phyloP scores from a whole-genome alignment of 2,113 vertebrate genomes.

The Ophthalmolycus amberensis region DNA sequence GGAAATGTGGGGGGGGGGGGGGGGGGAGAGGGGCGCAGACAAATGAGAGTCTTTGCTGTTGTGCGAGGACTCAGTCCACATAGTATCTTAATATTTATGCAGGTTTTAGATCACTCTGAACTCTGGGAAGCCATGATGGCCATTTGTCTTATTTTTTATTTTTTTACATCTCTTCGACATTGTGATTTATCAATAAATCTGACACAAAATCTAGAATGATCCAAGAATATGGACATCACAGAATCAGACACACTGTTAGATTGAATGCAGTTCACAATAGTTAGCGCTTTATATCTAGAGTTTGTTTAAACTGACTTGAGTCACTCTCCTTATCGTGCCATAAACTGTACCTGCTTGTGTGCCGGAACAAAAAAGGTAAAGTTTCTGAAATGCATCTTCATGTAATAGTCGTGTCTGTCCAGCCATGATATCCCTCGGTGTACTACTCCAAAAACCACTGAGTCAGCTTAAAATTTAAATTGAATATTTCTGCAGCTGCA shows the following conservation, averaged over 20 bases:
- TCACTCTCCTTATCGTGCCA: not conserved
- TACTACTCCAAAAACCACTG: slow-evolving; percentile 41
- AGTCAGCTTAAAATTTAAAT: slow-evolving; percentile 56
- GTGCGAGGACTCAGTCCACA: not conserved
- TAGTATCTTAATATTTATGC: not conserved
- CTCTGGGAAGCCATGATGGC: not conserved
- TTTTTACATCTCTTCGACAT: not conserved
- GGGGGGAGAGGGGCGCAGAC: slow-evolving; percentile 12
- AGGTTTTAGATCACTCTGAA: not conserved
- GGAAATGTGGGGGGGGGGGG: slow-evolving; percentile 24
- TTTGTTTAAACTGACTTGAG: not conserved
- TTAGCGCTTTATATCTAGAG: not conserved
- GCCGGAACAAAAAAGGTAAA: slow-evolving; percentile 18
- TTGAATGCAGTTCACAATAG: not conserved
- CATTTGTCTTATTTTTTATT: not conserved
- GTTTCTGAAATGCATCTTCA: slow-evolving; percentile 29
- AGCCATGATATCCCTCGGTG: slow-evolving; percentile 14
- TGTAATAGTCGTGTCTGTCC: slow-evolving; percentile 13
- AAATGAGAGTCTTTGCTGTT: slow-evolving; percentile 27
- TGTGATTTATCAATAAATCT: not conserved
- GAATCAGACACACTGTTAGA: not conserved
- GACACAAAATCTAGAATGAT: not conserved
- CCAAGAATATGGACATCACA: not conserved
- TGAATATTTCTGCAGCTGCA: slow-evolving; percentile 69
- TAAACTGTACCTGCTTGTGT: not conserved